Base-by-base conservation (phyloP, 1,140 invertebrate species). In the Physella acuta region DNA sequence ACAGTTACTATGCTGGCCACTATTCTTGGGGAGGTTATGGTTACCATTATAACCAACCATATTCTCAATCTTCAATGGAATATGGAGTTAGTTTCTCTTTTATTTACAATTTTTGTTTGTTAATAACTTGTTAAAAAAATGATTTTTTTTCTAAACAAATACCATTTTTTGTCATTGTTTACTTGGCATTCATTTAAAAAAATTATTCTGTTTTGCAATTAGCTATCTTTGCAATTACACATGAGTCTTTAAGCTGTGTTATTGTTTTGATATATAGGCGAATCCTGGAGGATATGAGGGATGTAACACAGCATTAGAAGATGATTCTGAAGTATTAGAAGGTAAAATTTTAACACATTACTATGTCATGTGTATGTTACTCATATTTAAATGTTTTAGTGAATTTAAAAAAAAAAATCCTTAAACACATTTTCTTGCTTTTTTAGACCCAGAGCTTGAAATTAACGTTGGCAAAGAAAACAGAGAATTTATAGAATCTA, bases 381-480 rank as follows among this genome's bases (percentile, higher is more conserved):
- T n/a, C n/a, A n/a, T n/a, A n/a, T n/a, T n/a, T n/a, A n/a, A n/a
- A n/a, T n/a, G n/a, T n/a, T n/a, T n/a, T n/a, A n/a, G n/a, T n/a
- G n/a, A n/a, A n/a, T n/a, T 44, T 44, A 44, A 44, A 44, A 20
- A 44, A 44, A 44, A 44, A 44, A 44, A 44, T 8, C 39, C n/a
- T 31, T 20, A 24, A n/a, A 34, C 33, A 14, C 26, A 37, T 34
- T 1, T 14, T 53, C 36, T 51, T 3, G 17, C 1, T 71, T 65
- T 17, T 79, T 59, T 75, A 86, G 86, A 87, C 75, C 85, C 85
- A 71, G 80, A 84, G 65, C 71, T 84, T n/a, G 83, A 85, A 39
- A 76, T 87, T 20, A 86, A 87, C 76, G 76, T 86, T 26, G 82
- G 85, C 17, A 82, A 85, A 76, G 77, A 84, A 39, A 87, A 87